Evolutionary conservation across 2,113 vertebrate species (phyloP).

Genomic region (Sclerurus mexicanus): DNA sequence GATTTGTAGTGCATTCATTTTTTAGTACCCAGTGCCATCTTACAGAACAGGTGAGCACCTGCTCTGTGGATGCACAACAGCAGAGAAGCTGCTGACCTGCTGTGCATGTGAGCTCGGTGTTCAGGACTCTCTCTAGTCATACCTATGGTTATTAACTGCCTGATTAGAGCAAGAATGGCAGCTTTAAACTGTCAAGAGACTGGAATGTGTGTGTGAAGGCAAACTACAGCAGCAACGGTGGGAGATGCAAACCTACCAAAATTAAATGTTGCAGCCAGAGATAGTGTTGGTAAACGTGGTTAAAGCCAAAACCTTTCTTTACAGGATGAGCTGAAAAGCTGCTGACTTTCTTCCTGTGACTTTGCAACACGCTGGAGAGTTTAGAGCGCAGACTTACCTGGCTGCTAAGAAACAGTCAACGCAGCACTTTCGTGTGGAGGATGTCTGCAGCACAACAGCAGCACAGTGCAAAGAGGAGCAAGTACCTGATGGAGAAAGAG

Average conservation of each 20-base stretch:
- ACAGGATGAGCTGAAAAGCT: background rate
- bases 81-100: background rate
- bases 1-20: background rate
- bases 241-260: background rate
- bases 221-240: background rate
- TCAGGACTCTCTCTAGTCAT: background rate
- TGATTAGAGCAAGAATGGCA: background rate
- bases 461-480: background rate
- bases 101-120: background rate
- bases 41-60: background rate
- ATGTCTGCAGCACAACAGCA: background rate
- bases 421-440: background rate
- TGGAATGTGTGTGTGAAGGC: background rate
- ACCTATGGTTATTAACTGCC: background rate
- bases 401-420: background rate
- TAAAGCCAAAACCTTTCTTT: background rate
- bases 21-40: background rate
- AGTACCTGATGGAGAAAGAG: background rate
- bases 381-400: background rate
- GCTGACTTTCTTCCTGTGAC: constrained; percentile 25
- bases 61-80: background rate
- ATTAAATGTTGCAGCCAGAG: background rate
- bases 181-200: background rate
- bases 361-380: background rate
- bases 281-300: background rate